Evolutionary conservation across 2,113 vertebrate species (phyloP).

Genomic region (Rhea americana): DNA sequence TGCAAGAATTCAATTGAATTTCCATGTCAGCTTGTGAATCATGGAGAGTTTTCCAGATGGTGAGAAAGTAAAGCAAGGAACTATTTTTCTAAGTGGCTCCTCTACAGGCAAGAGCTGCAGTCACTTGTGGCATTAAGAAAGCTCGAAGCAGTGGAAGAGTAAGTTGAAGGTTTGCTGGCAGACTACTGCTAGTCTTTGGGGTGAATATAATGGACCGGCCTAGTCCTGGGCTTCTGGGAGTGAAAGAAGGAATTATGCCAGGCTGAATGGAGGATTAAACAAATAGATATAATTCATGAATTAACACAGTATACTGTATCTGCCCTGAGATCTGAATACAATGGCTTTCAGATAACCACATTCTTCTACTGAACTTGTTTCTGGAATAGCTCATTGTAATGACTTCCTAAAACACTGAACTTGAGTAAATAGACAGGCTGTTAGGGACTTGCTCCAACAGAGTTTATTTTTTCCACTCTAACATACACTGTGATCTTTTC

Average conservation of each 20-base stretch:
- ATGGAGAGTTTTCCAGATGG: neutral
- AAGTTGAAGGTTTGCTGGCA: neutral
- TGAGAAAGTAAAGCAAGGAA: constrained; percentile 14
- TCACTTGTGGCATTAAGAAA: constrained; percentile 2
- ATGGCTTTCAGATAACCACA: constrained; percentile 45
- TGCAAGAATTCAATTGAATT: neutral
- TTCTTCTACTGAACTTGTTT: constrained; percentile 53
- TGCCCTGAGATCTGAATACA: constrained; percentile 34
- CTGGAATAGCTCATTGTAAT: constrained; percentile 40
- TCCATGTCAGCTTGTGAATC: neutral
- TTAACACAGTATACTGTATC: constrained; percentile 10
- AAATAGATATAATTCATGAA: constrained; percentile 51
- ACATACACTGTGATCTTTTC: neutral
- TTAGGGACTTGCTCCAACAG: constrained; percentile 3
- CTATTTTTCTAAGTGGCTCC: neutral
- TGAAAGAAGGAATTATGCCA: neutral
- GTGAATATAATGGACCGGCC: neutral
- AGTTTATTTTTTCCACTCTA: constrained; percentile 36
- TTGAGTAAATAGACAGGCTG: constrained; percentile 12
- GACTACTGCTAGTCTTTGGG: neutral
- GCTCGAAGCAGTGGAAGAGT: neutral
- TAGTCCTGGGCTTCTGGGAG: neutral
- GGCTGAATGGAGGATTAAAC: constrained; percentile 50
- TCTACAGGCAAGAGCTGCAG: neutral
- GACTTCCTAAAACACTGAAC: constrained; percentile 50